These are phyloP conservation scores for Noctilio leporinus DNA, from an alignment of 2,113 vertebrate species.

Conservation along the genomic window DNA sequence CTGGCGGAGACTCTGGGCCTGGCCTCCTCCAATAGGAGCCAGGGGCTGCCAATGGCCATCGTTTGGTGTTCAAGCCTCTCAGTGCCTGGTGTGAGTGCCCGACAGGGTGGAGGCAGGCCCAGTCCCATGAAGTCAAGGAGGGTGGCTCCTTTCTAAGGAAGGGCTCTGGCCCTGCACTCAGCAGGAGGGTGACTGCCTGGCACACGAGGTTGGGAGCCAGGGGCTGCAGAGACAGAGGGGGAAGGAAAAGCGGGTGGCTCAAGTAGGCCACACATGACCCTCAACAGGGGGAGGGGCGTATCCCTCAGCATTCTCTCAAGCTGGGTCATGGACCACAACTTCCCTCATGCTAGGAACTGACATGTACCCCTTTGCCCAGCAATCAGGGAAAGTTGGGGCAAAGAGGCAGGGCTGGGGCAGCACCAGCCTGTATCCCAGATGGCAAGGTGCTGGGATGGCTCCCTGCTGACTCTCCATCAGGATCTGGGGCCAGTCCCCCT, in stretches of 20 bases:
- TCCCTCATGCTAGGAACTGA: neutral
- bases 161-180: neutral
- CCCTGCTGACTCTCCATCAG: neutral
- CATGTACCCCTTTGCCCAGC: neutral
- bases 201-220: neutral
- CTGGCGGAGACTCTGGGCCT: neutral
- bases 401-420: neutral
- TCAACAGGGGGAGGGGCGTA: rapidly evolving
- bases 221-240: neutral
- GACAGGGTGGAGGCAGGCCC: neutral
- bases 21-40: neutral
- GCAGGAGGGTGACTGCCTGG: neutral
- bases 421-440: neutral
- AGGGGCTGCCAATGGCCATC: too few species aligned
- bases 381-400: neutral
- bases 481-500: neutral
- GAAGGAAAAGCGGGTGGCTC: neutral
- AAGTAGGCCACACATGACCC: neutral
- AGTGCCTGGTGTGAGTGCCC: neutral
- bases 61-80: neutral
- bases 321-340: neutral
- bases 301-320: neutral
- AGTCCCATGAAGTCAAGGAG: neutral
- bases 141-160: neutral
- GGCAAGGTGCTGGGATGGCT: neutral